Base-by-base conservation (phyloP, 2,888 invertebrate genomes). In the Colostygia pectinataria region DNA sequence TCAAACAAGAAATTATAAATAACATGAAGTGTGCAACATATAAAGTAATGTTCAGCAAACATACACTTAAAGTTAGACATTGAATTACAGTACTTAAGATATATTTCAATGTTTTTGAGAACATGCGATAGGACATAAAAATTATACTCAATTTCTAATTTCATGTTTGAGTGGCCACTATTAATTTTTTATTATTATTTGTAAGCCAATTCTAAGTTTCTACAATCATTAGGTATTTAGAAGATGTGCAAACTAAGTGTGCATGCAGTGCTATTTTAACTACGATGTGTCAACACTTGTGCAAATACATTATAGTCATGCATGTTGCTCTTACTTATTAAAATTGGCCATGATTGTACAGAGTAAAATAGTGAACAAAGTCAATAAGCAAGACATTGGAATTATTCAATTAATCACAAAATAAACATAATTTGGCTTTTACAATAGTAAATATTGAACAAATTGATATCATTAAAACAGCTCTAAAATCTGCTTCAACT, bases 1-100 rank as follows among this genome's bases (percentile, higher is more conserved):
- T 80, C 86, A 86, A 88, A 88, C 85, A 83, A 65, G 83, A 86
- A 85, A 86, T 83, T 78, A 74, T 53, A 74, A 66, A 70, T 61
- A 59, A 20, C 20, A 20, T 20, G 4, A 4, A 42, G 45, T 32
- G 67, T 70, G 77, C 77, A 76, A 78, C 63, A 55, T 49, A 75
- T 70, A 65, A 55, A 52, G 49, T 63, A 66, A 61, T 13, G 43
- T 31, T 57, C 59, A 54, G 57, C 61, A 46, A 45, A 54, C 34
- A 48, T 18, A 54, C 51, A 57, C 49, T 60, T 56, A 60, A 45
- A 25, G 37, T 39, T 27, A 56, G 46, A 51, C 24, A 43, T 44
- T 42, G 15, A 10, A 34, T 38, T 3, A 32, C 18, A 20, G n/a
- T 7, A 13, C 34, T 38, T 27, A n/a, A 6, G 8, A 25, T 8